A percentile compares a stretch with the other conserved stretches of the same genome.
phyloP scores from a whole-genome alignment of 2,888 invertebrate genomes.

The Chaetogeoica ovagalla region DNA sequence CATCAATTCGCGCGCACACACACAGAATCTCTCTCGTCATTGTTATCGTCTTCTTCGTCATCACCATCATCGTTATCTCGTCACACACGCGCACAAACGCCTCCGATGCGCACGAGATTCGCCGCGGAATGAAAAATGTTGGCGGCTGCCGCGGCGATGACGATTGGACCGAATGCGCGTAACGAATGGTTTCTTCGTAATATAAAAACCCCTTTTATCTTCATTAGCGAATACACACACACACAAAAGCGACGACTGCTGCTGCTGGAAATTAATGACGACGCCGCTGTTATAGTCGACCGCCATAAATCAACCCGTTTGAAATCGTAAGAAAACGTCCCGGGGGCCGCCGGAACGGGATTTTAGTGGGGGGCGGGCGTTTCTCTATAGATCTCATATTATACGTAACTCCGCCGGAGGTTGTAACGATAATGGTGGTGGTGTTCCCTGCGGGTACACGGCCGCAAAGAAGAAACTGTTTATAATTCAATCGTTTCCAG shows the following conservation, averaged over 20 bases:
- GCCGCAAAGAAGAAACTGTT: constrained; percentile 48
- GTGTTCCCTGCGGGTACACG: too few species aligned
- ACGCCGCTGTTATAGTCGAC: constrained; percentile 27
- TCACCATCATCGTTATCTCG: too few species aligned
- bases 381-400: too few species aligned
- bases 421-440: not conserved
- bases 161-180: constrained; percentile 8
- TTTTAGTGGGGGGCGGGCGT: not conserved
- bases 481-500: constrained; percentile 44
- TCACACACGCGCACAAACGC: too few species aligned
- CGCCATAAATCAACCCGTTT: constrained; percentile 50
- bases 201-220: constrained; percentile 45
- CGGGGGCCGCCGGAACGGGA: not conserved
- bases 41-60: not conserved
- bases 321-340: constrained; percentile 35
- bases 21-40: too few species aligned
- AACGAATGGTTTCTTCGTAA: constrained; percentile 30
- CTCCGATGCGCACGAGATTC: too few species aligned
- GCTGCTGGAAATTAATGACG: constrained; percentile 43
- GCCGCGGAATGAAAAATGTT: constrained; percentile 38
- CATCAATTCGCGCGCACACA: not conserved
- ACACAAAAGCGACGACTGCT: constrained; percentile 29
- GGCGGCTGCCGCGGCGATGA: not conserved
- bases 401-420: too few species aligned
- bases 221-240: constrained; percentile 44